Evolutionary conservation across 1,140 invertebrate genomes (phyloP), one percentile per base, ranked within the genome.

Genomic region (Papilio glaucus): DNA sequence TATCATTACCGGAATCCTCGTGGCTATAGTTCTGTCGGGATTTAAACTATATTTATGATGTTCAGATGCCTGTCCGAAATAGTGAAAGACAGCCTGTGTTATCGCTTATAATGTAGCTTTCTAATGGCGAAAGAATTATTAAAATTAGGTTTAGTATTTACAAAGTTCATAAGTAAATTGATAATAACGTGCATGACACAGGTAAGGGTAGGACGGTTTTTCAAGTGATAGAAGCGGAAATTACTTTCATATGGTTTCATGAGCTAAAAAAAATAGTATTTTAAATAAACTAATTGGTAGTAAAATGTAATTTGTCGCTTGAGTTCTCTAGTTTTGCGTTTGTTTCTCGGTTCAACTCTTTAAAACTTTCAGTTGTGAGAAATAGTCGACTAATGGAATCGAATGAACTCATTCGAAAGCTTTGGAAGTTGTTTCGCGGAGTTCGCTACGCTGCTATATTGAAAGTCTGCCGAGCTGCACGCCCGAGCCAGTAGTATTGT

Each of bases 321-420:
- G 5, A 57, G 9, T 24, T 57, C 24, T 24, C 49, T 24, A 57
- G 21, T 57, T 57, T 57, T 12, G 10, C 49, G 21, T 57, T 57
- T 57, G 49, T 57, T 57, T 24, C 49, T 57, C 21, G 49, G 21
- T 57, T 57, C 21, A 57, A 57, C 49, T 57, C 21, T 24, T 57
- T 57, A 57, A 57, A 57, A 57, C 49, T 57, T 12, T 57, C 9
- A 53, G 49, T 53, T 53, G 45, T 49, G 49, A 53, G 49, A 57
- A 57, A 57, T 57, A 57, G 49, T 65, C 15, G 37, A 65, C 62
- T 65, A 65, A 41, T 65, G 62, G 62, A 65, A 65, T 65, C 62
- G 62, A 24, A 57, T 57, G 49, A 57, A 57, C 49, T 57, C 21
- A 57, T 57, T 57, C 49, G 21, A 57, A 57, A 57, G 49, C 49